phyloP scores from a whole-genome alignment of 2,113 vertebrate genomes.

The Ursus arctos region DNA sequence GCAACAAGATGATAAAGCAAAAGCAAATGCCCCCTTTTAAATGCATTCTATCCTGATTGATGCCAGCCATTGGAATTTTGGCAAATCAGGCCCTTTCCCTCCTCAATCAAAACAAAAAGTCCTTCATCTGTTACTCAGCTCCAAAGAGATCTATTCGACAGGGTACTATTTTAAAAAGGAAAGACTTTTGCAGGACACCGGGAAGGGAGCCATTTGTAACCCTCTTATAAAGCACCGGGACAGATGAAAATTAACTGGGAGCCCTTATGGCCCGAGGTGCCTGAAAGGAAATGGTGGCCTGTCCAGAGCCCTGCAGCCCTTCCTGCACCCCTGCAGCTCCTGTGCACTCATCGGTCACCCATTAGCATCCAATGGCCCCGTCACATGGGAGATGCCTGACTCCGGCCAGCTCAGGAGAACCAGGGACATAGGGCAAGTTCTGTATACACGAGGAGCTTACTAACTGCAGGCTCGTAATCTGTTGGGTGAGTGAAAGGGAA shows the following conservation, averaged over 20 bases:
- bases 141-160: constrained; percentile 36
- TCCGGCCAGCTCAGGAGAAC: constrained; percentile 46
- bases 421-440: not conserved
- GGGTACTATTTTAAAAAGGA: constrained; percentile 7
- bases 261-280: not conserved
- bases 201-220: not conserved
- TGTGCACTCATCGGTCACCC: constrained; percentile 5
- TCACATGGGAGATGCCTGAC: constrained; percentile 6
- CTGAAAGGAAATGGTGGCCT: not conserved
- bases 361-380: not conserved
- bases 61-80: not conserved
- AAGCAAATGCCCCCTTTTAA: not conserved
- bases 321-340: not conserved
- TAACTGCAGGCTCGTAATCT: not conserved
- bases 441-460: not conserved
- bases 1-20: constrained; percentile 13
- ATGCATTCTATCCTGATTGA: not conserved
- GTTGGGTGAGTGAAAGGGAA: not conserved
- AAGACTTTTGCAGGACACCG: not conserved
- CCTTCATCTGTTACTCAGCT: not conserved
- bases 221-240: not conserved
- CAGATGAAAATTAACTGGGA: constrained; percentile 41
- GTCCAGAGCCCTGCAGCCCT: not conserved
- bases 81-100: not conserved
- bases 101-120: not conserved